Evolutionary conservation across 1,140 invertebrate species (phyloP), one percentile per base, ranked within the genome.

Genomic region (Triops cancriformis): DNA sequence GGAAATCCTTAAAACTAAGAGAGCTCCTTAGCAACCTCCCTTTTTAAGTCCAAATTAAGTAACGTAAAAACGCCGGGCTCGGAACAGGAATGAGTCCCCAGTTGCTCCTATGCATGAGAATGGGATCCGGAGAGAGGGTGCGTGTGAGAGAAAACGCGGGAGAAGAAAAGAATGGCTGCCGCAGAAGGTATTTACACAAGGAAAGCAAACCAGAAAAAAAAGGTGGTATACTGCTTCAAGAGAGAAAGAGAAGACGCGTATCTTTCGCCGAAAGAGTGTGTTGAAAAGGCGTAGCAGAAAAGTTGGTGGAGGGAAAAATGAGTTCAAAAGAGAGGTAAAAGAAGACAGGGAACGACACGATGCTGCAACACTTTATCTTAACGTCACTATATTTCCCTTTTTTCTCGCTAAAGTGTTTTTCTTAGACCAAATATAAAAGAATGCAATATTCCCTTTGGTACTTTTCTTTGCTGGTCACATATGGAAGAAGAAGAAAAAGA

Each of bases 361-460:
- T 14, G 51, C 31, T 37, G 31, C 14, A 64, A 3, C 51, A 64
- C 51, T 64, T 64, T n/a, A n/a, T 23, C 23, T 64, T 64, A 23
- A 23, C 18, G 51, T 18, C 31, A 37, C 4, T 64, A 64, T 64
- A 64, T 64, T 64, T 64, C 51, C 1, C 23, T 64, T 64, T 23
- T n/a, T 64, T 64, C 14, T 18, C 10, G 4, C 51, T 64, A 64
- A 64, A 64, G n/a, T n/a, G 51, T 18, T 23, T 31, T 74, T n/a
- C 18, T 41, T 28, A 74, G 14, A n/a, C n/a, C 73, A 7, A 41
- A 74, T n/a, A 31, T 74, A 31, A 74, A 74, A 74, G 27, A 74
- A 74, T n/a, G 26, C n/a, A 74, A 37, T n/a, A 74, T 23, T 5
- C 12, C n/a, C 75, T 9, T 72, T 26, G 2, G 23, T 27, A 72